Evolutionary conservation across 2,888 invertebrate genomes (phyloP).

Genomic region (Strigamia transsilvanica): DNA sequence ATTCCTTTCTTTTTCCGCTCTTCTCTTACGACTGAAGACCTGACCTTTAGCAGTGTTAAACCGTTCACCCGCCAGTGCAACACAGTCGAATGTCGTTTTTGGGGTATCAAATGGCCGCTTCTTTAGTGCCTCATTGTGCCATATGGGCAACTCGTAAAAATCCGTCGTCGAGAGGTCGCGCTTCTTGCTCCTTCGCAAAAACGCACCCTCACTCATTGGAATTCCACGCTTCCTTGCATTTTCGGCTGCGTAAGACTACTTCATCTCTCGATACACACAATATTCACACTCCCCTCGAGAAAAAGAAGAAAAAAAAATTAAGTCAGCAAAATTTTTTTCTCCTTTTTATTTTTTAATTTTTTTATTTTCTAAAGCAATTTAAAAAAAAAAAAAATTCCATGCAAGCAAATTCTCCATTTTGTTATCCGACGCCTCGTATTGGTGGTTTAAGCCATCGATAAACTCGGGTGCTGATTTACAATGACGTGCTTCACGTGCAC

Average conservation of each 20-base stretch:
- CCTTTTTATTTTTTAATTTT: not conserved
- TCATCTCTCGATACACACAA: constrained; percentile 8
- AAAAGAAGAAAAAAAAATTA: not conserved
- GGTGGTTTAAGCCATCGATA: not conserved
- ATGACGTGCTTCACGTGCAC: not conserved
- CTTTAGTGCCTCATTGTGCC: constrained; percentile 1
- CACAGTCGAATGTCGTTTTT: not conserved
- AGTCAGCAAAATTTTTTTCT: not conserved
- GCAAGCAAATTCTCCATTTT: not conserved
- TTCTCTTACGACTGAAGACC: not conserved
- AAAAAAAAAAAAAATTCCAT: not conserved
- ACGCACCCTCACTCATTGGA: not conserved
- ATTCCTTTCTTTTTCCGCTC: constrained; percentile 2
- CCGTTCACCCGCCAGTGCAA: constrained; percentile 3
- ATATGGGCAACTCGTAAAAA: constrained; percentile 8
- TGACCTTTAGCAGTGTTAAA: constrained; percentile 8
- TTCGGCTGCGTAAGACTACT: not conserved
- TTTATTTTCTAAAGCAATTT: too few relatives aligned
- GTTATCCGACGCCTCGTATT: not conserved
- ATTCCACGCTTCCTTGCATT: not conserved
- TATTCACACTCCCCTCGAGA: not conserved
- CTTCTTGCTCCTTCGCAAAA: not conserved
- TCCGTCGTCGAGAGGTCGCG: constrained; percentile 2
- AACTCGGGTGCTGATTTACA: not conserved
- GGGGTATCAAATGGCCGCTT: constrained; percentile 8